These are phyloP conservation scores for Merops nubicus DNA, from an alignment of 2,113 vertebrate species.

Conservation along the genomic window DNA sequence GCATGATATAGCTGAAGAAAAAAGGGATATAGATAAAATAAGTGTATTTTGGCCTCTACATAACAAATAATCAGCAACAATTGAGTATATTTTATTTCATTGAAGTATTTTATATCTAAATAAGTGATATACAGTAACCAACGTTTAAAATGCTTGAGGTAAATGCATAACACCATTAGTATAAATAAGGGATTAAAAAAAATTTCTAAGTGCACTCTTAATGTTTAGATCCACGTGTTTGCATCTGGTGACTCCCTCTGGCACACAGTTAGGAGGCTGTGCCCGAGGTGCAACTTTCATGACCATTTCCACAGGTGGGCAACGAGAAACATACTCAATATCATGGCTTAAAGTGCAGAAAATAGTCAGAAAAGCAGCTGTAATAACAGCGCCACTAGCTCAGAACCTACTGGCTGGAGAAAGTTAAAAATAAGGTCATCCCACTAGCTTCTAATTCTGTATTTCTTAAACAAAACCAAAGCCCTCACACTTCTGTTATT, in stretches of 20 bases:
- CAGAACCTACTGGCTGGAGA: not conserved
- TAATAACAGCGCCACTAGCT: not conserved
- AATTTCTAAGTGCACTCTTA: slow-evolving; percentile 26
- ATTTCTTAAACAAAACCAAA: not conserved
- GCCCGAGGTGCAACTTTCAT: not conserved
- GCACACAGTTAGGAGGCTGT: not conserved
- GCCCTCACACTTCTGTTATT: not conserved
- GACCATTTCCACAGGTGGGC: not conserved
- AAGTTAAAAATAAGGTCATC: not conserved
- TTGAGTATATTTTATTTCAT: slow-evolving; percentile 42
- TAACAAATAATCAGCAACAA: slow-evolving; percentile 27
- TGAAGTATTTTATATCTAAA: slow-evolving; percentile 47
- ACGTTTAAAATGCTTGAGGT: slow-evolving; percentile 51
- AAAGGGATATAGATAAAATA: not conserved
- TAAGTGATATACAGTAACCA: slow-evolving; percentile 35
- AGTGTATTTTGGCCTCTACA: not conserved
- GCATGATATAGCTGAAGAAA: not conserved
- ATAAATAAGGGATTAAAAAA: slow-evolving; percentile 44
- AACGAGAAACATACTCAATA: not conserved
- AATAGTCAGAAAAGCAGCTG: slow-evolving; percentile 20
- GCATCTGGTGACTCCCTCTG: not conserved
- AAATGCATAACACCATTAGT: slow-evolving; percentile 48
- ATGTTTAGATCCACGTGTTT: not conserved
- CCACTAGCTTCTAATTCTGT: not conserved
- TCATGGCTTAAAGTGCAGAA: slow-evolving; percentile 50